A percentile compares a stretch with the other conserved stretches of the same genome.
These are phyloP conservation scores for Pogonomyrmex barbatus DNA, from an alignment of 1,140 invertebrate species.

Conservation along the genomic window DNA sequence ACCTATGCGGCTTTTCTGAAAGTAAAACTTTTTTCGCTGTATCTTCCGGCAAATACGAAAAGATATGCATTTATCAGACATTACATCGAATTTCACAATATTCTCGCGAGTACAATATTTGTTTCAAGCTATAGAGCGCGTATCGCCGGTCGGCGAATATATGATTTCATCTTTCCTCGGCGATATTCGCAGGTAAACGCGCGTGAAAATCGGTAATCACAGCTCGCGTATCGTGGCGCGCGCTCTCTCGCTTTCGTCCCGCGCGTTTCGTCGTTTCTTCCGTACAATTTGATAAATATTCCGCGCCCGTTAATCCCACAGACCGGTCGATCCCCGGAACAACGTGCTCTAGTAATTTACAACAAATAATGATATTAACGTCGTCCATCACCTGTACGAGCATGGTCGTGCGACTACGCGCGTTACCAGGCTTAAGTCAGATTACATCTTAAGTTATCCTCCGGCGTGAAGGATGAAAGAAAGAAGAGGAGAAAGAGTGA, in stretches of 20 bases:
- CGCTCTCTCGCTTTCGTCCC: slow-evolving; percentile 43
- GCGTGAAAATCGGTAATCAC: slow-evolving; percentile 73
- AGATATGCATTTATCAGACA: slow-evolving; percentile 2
- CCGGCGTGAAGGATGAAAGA: background rate
- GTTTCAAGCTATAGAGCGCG: slow-evolving; percentile 42
- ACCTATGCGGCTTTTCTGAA: background rate
- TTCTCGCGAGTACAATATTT: slow-evolving; percentile 45
- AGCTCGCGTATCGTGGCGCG: slow-evolving; percentile 48
- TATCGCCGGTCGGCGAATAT: slow-evolving; percentile 29
- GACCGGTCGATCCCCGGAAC: slow-evolving; percentile 19
- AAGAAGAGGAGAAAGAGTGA: background rate
- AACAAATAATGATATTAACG: slow-evolving; percentile 60
- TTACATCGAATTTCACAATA: slow-evolving; percentile 6
- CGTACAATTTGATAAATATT: slow-evolving; percentile 55
- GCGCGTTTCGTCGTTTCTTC: slow-evolving; percentile 41
- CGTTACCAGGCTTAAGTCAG: slow-evolving; percentile 51
- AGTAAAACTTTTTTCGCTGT: background rate
- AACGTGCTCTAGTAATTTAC: slow-evolving; percentile 49
- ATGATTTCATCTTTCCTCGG: slow-evolving; percentile 47
- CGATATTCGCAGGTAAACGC: slow-evolving; percentile 67
- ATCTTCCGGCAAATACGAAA: slow-evolving; percentile 5
- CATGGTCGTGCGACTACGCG: slow-evolving; percentile 6
- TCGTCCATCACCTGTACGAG: slow-evolving; percentile 40
- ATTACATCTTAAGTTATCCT: slow-evolving; percentile 56
- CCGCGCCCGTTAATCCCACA: slow-evolving; percentile 33